Base-by-base conservation (phyloP, 2,888 invertebrate genomes). In the Pyralis farinalis region DNA sequence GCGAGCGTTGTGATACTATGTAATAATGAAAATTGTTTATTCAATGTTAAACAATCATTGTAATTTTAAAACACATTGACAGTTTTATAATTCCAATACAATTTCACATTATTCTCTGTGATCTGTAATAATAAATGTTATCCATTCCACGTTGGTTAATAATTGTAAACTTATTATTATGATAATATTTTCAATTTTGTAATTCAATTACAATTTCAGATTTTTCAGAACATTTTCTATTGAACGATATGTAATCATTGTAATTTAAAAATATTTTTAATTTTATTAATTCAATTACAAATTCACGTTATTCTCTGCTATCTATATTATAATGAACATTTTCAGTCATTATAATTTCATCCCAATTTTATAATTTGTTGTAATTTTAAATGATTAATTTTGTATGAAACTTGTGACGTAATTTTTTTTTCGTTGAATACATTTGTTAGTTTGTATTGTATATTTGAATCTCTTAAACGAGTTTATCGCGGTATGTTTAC, bases 401-500 rank as follows among this genome's bases (percentile, higher is more conserved):
- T n/a, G n/a, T n/a, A 43, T 45, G 41, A 51, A 49, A 43, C 46
- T 50, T 47, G 42, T 56, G 54, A 58, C 53, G 46, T 50, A 43
- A 41, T 54, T 58, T 45, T 60, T n/a, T 16, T 16, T 16, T 3
- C 16, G 16, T 16, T 16, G 16, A 16, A 16, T 3, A 3, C 2
- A 16, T 16, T 16, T 16, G 55, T 41, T 29, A n/a, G n/a, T n/a
- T 4, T 16, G 16, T 16, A 42, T 46, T 68, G 65, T 68, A 62
- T 55, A 68, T 67, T 63, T 58, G 61, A 64, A 66, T 63, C 59
- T 64, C 55, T 47, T 7, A 22, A 9, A 8, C 5, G 11, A 7
- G n/a, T 28, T 20, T 1, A 25, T 25, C 16, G 11, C 7, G 30
- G 10, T 30, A 22, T 20, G 21, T 5, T 12, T 20, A 16, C 16